A percentile compares a stretch with the other conserved stretches of the same genome.
Evolutionary conservation across 2,888 invertebrate genomes (phyloP).

Genomic region (Gasteruption jaculator): DNA sequence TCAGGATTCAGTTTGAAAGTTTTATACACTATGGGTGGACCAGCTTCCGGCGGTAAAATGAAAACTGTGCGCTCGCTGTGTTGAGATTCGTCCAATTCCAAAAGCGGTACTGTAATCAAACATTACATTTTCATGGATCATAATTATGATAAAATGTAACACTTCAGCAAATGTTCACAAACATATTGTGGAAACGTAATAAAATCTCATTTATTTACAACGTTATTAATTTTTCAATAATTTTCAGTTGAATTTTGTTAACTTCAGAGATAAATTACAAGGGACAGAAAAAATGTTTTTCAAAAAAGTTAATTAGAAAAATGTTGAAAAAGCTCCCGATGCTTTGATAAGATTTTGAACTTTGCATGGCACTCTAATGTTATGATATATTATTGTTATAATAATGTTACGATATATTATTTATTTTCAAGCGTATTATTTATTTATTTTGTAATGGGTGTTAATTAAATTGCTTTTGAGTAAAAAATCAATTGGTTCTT

Average conservation of each 20-base stretch:
- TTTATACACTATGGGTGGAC: slow-evolving; percentile 52
- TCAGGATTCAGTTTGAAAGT: slow-evolving; percentile 63
- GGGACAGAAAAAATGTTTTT: neutral
- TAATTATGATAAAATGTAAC: slow-evolving; percentile 11
- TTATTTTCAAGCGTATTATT: too few species aligned
- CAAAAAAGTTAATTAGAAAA: slow-evolving; percentile 8
- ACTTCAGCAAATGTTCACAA: neutral
- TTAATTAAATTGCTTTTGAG: neutral
- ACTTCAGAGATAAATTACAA: slow-evolving; percentile 7
- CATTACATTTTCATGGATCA: too few species aligned
- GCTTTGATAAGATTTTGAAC: too few species aligned
- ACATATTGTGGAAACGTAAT: neutral
- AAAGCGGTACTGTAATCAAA: slow-evolving; percentile 53
- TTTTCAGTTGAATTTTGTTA: too few species aligned
- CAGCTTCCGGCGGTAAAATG: slow-evolving; percentile 87
- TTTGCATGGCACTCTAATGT: too few species aligned
- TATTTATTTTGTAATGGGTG: neutral
- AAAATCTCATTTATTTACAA: too few species aligned
- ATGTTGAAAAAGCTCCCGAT: neutral
- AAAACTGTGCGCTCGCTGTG: slow-evolving; percentile 89
- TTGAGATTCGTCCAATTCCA: slow-evolving; percentile 75
- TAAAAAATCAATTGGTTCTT: slow-evolving; percentile 10
- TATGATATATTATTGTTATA: too few species aligned
- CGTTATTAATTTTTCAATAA: too few species aligned
- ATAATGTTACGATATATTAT: too few species aligned